Base-by-base conservation (phyloP, 2,113 vertebrate species). In the Cyanoderma ruficeps region DNA sequence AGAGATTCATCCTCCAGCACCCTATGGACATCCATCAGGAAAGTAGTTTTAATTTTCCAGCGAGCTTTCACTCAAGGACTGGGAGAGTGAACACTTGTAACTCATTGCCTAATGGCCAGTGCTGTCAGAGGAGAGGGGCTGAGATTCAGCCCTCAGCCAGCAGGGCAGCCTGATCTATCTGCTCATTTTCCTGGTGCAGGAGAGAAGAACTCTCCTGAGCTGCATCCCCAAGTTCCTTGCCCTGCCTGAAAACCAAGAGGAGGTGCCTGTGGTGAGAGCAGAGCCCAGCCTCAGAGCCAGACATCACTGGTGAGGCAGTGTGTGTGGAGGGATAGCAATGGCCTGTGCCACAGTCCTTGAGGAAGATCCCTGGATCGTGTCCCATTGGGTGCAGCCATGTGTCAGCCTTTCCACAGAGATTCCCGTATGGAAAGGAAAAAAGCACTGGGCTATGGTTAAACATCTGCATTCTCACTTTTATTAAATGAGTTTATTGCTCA, bases 311-410 rank as follows among this genome's bases (percentile, higher is more conserved):
- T 59, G 49, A 27, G 22, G 11, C 65, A 57, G 13, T 0, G 0
- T 19, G 39, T 10, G 5, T 39, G 77, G 30, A 83, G 18, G 3
- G 4, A 42, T 3, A 15, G 55, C 2, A 47, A 14, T 1, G 21
- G 42, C 6, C 13, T 31, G 11, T 28, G 42, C 9, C 3, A 3
- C 12, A 13, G 25, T 25, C 31, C 52, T n/a, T 31, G 37, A 41
- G 63, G 31, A 85, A 21, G 18, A 81, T 23, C 37, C 35, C 12
- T 42, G 63, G 23, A 17, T 76, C 0, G 0, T 50, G n/a, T 74
- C 39, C 0, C 1, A 27, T 31, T 17, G 2, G 1, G 18, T 2
- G 7, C 28, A 83, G 71, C 42, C 2, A 0, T 5, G 15, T 0
- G 0, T 15, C 0, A 0, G 10, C 12, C 39, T 44, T 72, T 78